Evolutionary conservation across 37 sponge, comb jelly and placozoan species (phyloP), one percentile per base, ranked within the genome.

Genomic region (Bolinopsis microptera): DNA sequence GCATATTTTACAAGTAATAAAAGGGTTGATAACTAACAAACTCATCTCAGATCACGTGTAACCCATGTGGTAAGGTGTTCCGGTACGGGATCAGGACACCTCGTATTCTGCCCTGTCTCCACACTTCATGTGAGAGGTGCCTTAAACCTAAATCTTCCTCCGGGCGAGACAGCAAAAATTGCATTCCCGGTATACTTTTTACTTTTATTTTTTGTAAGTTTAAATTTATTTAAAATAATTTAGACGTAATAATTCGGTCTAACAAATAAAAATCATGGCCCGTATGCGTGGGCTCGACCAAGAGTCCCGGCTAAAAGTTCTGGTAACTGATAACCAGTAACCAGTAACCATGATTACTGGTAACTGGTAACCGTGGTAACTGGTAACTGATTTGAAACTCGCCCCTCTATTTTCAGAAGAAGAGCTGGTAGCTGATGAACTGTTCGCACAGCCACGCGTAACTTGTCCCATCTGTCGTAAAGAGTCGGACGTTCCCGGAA

Each of bases 21-120:
- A n/a, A n/a, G n/a, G n/a, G n/a, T n/a, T n/a, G n/a, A n/a, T n/a
- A n/a, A n/a, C n/a, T n/a, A n/a, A n/a, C n/a, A n/a, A n/a, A n/a
- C n/a, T n/a, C n/a, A n/a, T n/a, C 31, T 40, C 61, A 86, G 90
- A 86, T 86, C n/a, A 86, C 90, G 30, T 86, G 90, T 34, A 86
- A 86, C 61, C 90, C 90, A 48, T 86, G 90, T 86, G 90, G 90
- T 26, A 39, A 41, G 26, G 61, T 41, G 90, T 86, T 86, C 61
- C 90, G 90, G 0, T 86, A 86, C 61, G 90, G 90, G 0, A 30
- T 86, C 26, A 38, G 90, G 36, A 86, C 90, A 0, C 90, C 90
- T 25, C 40, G 90, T 24, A 86, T 86, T 8, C 61, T 86, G 27
- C 90, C 90, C 31, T 86, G 90, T 40, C 90, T 86, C 30, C 90